Conservation (phyloP, 2,113 vertebrate species). For the Prunella fulvescens region DNA sequence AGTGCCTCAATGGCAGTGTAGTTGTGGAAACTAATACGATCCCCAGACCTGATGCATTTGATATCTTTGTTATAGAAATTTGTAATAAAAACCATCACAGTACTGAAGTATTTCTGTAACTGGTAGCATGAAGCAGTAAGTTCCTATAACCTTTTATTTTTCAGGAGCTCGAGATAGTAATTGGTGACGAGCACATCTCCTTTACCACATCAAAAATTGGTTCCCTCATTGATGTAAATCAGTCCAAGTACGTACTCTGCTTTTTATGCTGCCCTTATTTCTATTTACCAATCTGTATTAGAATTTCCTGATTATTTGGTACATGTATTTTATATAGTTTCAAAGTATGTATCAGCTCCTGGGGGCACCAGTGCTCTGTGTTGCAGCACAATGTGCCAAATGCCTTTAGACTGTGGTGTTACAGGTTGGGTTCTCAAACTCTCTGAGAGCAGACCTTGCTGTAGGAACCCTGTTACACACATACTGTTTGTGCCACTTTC, state of each 20-base stretch:
- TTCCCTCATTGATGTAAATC: constrained; percentile 97
- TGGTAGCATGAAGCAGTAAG: not conserved
- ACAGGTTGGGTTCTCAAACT: rapidly evolving
- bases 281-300: rapidly evolving
- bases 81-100: not conserved
- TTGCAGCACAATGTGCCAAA: too few relatives aligned
- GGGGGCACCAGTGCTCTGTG: not conserved
- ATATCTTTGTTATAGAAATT: not conserved
- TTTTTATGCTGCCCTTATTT: not conserved
- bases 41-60: not conserved
- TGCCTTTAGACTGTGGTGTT: not conserved
- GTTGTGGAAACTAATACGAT: rapidly evolving
- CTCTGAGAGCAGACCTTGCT: not conserved
- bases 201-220: constrained; percentile 99
- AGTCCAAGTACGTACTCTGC: constrained; percentile 88
- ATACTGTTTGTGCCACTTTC: not conserved
- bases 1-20: rapidly evolving
- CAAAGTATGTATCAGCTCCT: not conserved
- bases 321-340: not conserved
- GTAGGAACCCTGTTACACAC: not conserved
- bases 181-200: constrained; percentile 98
- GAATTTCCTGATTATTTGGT: not conserved
- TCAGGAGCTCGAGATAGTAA: constrained; percentile 97
- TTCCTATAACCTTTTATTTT: not conserved
- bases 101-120: not conserved